These are phyloP conservation scores for Drosophila eugracilis DNA, from an alignment of 1,140 invertebrate genomes.

Conservation along the genomic window DNA sequence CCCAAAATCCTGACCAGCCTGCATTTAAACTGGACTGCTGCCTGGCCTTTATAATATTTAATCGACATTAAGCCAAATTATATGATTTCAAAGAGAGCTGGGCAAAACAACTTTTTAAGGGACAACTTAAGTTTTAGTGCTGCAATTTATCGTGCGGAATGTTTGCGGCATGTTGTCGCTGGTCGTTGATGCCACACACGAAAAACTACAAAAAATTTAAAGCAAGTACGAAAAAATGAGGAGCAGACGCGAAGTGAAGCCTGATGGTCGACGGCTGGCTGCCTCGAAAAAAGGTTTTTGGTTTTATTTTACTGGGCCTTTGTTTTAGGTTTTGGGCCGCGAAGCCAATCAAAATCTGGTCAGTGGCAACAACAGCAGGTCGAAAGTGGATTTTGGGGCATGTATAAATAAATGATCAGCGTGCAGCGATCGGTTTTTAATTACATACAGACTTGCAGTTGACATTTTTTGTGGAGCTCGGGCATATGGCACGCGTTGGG, in stretches of 20 bases:
- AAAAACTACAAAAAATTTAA: conserved; percentile 35
- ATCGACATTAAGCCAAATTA: conserved; percentile 48
- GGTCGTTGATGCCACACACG: conserved; percentile 37
- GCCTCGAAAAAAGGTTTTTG: conserved; percentile 29
- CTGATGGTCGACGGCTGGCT: conserved; percentile 64
- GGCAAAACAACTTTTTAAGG: conserved; percentile 27
- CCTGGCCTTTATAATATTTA: conserved; percentile 19
- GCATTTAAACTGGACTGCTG: not conserved
- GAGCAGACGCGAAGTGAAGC: conserved; percentile 62
- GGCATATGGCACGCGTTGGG: conserved; percentile 78
- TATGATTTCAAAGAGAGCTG: conserved; percentile 20
- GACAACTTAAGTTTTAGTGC: conserved; percentile 51
- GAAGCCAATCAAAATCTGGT: conserved; percentile 82
- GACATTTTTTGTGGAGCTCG: conserved; percentile 15
- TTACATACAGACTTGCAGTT: conserved; percentile 65
- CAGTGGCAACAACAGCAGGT: conserved; percentile 56
- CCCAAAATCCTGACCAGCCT: not conserved
- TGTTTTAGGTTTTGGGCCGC: conserved; percentile 35
- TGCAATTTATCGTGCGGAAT: conserved; percentile 61
- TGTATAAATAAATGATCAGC: conserved; percentile 72
- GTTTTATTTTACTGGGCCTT: conserved; percentile 34
- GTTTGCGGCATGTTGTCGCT: conserved; percentile 45
- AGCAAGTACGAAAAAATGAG: conserved; percentile 33
- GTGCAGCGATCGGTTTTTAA: conserved; percentile 69
- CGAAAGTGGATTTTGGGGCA: conserved; percentile 48